These are phyloP conservation scores for Cryptophagus acutangulus DNA, from an alignment of 2,888 invertebrate species.

Conservation along the genomic window DNA sequence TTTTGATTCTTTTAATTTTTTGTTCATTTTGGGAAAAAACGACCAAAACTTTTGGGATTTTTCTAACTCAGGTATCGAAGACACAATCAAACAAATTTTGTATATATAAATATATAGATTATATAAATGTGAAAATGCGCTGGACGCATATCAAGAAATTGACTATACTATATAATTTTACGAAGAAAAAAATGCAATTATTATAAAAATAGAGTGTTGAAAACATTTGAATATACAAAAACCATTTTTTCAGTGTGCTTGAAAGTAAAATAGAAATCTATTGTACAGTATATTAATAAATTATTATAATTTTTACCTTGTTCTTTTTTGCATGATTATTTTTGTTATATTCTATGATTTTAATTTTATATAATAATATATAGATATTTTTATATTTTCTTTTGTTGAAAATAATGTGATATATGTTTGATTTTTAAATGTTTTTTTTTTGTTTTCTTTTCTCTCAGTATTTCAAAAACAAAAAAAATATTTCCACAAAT, in stretches of 20 bases:
- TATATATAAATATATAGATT: conserved; percentile 18
- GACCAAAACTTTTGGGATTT: conserved; percentile 3
- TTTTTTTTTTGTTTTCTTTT: conserved; percentile 21
- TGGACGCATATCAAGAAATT: conserved; percentile 35
- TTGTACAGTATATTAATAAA: conserved; percentile 21
- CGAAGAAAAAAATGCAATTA: no score
- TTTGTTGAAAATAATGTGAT: conserved; percentile 36
- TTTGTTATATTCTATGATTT: conserved; percentile 33
- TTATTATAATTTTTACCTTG: no score
- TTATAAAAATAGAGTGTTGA: no score
- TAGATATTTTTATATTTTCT: conserved; percentile 37
- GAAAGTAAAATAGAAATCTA: conserved; percentile 11
- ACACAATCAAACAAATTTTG: conserved; percentile 35
- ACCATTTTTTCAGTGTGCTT: conserved; percentile 10
- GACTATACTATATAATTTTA: no score
- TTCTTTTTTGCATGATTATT: conserved; percentile 29
- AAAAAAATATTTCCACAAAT: no score
- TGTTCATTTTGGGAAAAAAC: background rate
- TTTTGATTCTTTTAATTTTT: background rate
- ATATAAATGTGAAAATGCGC: conserved; percentile 26
- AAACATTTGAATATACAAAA: no score
- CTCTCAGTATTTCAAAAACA: conserved; percentile 33
- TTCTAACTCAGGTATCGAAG: conserved; percentile 34
- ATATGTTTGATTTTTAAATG: conserved; percentile 14
- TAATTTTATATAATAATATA: conserved; percentile 32